phyloP scores from a whole-genome alignment of 2,888 invertebrate species.

The Callimorpha dominula region DNA sequence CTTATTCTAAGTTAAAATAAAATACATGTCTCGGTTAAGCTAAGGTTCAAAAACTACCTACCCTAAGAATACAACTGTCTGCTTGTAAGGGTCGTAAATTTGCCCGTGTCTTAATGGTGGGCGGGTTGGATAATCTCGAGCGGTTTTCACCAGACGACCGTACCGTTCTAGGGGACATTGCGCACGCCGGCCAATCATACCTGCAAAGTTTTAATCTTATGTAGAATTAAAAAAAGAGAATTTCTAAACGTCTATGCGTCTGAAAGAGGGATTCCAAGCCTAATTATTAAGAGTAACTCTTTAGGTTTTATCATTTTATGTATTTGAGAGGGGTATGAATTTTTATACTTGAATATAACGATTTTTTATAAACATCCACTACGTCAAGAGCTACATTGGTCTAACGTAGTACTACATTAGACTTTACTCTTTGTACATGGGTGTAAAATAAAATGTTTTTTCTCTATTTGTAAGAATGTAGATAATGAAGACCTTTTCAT shows the following conservation, averaged over 20 bases:
- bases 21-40: neutral
- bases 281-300: neutral
- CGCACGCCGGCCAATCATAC: slow-evolving; percentile 75
- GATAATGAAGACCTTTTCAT: too few species aligned
- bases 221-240: slow-evolving; percentile 7
- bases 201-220: slow-evolving; percentile 52
- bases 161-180: slow-evolving; percentile 74
- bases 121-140: slow-evolving; percentile 71
- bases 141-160: slow-evolving; percentile 74
- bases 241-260: neutral
- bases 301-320: neutral
- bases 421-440: too few species aligned
- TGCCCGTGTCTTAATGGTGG: slow-evolving; percentile 74
- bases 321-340: neutral
- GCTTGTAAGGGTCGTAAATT: slow-evolving; percentile 81
- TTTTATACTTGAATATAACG: neutral
- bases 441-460: too few species aligned
- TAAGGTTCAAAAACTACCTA: slow-evolving; percentile 45
- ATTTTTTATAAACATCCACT: neutral
- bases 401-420: too few species aligned
- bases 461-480: too few species aligned
- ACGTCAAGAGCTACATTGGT: neutral
- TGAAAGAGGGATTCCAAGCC: neutral
- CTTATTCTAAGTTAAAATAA: neutral
- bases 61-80: slow-evolving; percentile 81